These are phyloP conservation scores for Sorex maritimensis DNA, from an alignment of 2,797 vertebrate species.

Conservation along the genomic window DNA sequence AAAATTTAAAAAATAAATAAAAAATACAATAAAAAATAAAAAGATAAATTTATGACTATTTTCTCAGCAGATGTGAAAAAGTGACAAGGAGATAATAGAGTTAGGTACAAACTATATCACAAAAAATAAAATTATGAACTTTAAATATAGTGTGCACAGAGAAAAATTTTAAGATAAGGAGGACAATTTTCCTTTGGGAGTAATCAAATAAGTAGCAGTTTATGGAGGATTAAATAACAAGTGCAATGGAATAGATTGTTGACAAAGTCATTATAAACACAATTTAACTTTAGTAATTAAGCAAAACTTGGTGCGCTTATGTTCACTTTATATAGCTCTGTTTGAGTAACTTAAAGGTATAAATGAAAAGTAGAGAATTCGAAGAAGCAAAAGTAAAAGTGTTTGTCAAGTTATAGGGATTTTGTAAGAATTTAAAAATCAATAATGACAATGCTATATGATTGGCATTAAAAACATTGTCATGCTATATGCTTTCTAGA, in stretches of 20 bases:
- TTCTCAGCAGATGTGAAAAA: slow-evolving; percentile 7
- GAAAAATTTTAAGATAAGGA: slow-evolving; percentile 34
- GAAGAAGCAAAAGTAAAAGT: not conserved
- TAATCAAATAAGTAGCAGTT: not conserved
- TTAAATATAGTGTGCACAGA: not conserved
- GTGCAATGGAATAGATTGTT: not conserved
- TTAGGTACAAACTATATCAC: not conserved
- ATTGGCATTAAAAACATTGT: not conserved
- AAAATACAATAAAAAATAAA: not conserved
- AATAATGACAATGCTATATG: not conserved
- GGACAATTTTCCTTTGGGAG: not conserved
- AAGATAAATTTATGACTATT: not conserved
- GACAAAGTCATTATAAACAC: not conserved
- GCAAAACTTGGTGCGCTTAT: not conserved
- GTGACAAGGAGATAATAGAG: not conserved
- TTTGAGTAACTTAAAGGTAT: slow-evolving; percentile 1
- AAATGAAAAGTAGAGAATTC: not conserved
- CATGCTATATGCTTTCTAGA: not conserved
- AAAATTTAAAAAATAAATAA: no score
- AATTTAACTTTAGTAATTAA: slow-evolving; percentile 24
- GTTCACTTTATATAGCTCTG: not conserved
- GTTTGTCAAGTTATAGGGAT: not conserved
- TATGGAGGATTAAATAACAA: not conserved
- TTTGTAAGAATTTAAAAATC: not conserved
- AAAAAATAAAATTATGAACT: not conserved